phyloP scores from a whole-genome alignment of 2,888 invertebrate genomes.

The Emmelina monodactyla region DNA sequence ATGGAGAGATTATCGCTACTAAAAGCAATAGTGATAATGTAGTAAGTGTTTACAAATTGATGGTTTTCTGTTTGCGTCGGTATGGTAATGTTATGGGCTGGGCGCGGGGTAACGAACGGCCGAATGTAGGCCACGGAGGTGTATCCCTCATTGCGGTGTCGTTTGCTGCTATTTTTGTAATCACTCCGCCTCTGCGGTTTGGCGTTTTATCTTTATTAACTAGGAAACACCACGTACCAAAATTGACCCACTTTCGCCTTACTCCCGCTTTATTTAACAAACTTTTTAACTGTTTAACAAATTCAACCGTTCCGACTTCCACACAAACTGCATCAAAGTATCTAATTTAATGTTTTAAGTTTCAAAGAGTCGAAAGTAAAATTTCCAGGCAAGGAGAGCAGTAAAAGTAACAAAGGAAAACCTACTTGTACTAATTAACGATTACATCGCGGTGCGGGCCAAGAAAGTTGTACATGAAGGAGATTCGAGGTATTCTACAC shows the following conservation, averaged over 20 bases:
- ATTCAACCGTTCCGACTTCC: background rate
- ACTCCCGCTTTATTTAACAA: background rate
- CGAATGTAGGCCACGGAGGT: constrained; percentile 41
- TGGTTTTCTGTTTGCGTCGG: too few relatives aligned
- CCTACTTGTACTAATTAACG: background rate
- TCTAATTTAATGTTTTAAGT: background rate
- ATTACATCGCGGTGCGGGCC: background rate
- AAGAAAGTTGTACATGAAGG: background rate
- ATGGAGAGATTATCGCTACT: too few relatives aligned
- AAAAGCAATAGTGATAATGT: too few relatives aligned
- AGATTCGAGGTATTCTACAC: background rate
- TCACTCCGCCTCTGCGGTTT: constrained; percentile 41
- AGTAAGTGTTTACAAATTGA: too few relatives aligned
- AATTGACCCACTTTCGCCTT: background rate
- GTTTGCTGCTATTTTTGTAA: constrained; percentile 54
- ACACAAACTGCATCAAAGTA: background rate
- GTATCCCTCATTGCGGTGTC: constrained; percentile 32
- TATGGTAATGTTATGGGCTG: constrained; percentile 24
- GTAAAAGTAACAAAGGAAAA: background rate
- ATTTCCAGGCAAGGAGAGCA: background rate
- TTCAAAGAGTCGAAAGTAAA: background rate
- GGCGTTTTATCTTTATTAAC: constrained; percentile 26
- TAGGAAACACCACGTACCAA: background rate
- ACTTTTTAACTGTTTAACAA: background rate
- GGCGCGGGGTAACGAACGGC: constrained; percentile 26